Evolutionary conservation across 1,140 invertebrate species (phyloP), one percentile per base, ranked within the genome.

Genomic region (Littorina saxatilis): DNA sequence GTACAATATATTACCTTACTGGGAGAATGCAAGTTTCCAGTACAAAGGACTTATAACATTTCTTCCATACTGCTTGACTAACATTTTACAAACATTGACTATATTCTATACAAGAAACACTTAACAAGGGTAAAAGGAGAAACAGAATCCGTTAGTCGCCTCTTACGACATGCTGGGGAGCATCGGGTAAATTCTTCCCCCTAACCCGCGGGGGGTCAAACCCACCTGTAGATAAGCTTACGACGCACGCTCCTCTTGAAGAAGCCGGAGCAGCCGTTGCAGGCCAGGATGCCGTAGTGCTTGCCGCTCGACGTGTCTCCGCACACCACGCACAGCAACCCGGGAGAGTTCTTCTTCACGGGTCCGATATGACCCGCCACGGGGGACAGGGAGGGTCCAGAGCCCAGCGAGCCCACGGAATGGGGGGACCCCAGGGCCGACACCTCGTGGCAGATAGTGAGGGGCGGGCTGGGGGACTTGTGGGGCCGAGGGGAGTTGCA

Each of bases 191-290:
- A n/a, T n/a, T n/a, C n/a, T n/a, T n/a, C n/a, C n/a, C n/a, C n/a
- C n/a, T n/a, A n/a, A n/a, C n/a, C n/a, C n/a, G n/a, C n/a, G n/a
- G n/a, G n/a, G n/a, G n/a, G n/a, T n/a, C n/a, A 68, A 17, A 15
- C 35, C 27, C 93, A 98, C 98, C 98, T 96, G 94, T 99, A 99
- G 84, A 99, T 99, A 61, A 99, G 94, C 93, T 99, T 98, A 85
- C 98, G 94, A 50, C 99, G 94, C 39, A 99, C 99, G 85, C 97
- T 98, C 83, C 99, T 93, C 90, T 99, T 99, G 94, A 99, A 99
- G 93, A 99, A 99, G 2, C 98, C 99, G 70, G 97, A 98, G 94
- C 99, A 99, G 0, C 99, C 99, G 89, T 99, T 99, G 92, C 99
- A 99, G 0, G 98, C 98, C n/a, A 99, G 94, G 84, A 99, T 99